Conservation (phyloP, 2,113 vertebrate genomes). For the Callorhinus ursinus region DNA sequence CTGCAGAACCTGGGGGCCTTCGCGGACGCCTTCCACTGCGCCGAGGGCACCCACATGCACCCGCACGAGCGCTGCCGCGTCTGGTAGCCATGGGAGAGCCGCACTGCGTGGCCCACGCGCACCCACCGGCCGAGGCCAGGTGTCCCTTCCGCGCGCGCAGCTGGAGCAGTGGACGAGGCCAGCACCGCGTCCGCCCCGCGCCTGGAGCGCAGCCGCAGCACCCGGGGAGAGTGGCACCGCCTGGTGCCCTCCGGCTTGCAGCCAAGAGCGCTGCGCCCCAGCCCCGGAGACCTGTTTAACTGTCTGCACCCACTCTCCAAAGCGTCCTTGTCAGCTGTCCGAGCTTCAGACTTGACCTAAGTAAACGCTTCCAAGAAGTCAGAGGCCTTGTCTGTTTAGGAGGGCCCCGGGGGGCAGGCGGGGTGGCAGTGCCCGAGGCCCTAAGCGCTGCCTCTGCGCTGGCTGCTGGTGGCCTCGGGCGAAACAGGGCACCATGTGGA, state of each 20-base stretch:
- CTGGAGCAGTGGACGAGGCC: neutral
- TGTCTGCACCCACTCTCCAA: neutral
- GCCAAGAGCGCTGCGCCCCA: rapidly evolving
- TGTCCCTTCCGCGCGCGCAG: rapidly evolving
- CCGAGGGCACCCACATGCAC: conserved; percentile 91
- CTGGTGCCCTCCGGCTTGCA: rapidly evolving
- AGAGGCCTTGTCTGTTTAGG: neutral
- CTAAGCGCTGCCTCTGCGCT: rapidly evolving
- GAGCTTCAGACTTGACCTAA: conserved; percentile 55
- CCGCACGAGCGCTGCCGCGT: conserved; percentile 92
- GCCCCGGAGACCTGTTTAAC: neutral
- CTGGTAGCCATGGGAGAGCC: conserved; percentile 88
- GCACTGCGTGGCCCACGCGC: neutral
- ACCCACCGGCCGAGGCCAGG: neutral
- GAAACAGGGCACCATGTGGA: too few species aligned
- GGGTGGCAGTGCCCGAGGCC: neutral
- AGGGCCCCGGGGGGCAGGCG: rapidly evolving
- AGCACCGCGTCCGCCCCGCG: neutral
- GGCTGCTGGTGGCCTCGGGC: neutral
- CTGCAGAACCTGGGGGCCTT: conserved; percentile 97
- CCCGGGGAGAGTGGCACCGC: neutral
- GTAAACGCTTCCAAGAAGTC: conserved; percentile 64
- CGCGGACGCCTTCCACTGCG: conserved; percentile 93
- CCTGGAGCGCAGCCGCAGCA: neutral
- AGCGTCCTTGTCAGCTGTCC: neutral